These are phyloP conservation scores for Melanargia galathea DNA, from an alignment of 2,888 invertebrate genomes.

Conservation along the genomic window DNA sequence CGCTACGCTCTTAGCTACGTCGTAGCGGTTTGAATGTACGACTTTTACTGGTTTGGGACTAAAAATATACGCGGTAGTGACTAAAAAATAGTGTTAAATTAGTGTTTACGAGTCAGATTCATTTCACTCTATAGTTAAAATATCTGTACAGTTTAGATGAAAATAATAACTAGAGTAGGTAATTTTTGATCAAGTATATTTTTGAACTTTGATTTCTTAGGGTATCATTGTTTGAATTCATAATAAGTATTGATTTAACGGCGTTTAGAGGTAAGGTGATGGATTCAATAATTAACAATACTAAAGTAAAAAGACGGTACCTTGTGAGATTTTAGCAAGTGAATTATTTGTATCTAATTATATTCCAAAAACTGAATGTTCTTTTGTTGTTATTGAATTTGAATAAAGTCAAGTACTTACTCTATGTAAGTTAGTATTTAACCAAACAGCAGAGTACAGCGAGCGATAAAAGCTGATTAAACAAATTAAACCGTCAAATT, in stretches of 20 bases:
- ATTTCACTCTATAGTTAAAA: neutral
- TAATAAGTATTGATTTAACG: constrained; percentile 33
- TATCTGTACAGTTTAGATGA: neutral
- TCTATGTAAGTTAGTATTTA: constrained; percentile 20
- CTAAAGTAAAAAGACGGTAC: neutral
- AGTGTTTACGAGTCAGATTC: neutral
- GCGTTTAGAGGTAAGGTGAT: constrained; percentile 21
- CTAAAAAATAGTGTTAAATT: neutral
- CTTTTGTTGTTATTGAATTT: neutral
- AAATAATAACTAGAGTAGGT: neutral
- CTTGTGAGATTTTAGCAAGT: constrained; percentile 18
- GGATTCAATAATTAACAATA: constrained; percentile 20
- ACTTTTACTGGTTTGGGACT: constrained; percentile 41
- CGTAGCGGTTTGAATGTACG: constrained; percentile 54
- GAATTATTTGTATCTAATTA: neutral
- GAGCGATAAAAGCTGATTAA: constrained; percentile 12
- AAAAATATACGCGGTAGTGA: constrained; percentile 17
- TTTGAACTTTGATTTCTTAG: constrained; percentile 12
- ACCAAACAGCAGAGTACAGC: constrained; percentile 22
- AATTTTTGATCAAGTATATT: constrained; percentile 10
- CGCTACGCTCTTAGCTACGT: constrained; percentile 63
- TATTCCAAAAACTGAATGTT: neutral
- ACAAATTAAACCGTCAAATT: constrained; percentile 23
- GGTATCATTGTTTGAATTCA: constrained; percentile 22
- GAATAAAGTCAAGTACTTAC: neutral